Base-by-base conservation (phyloP, 92 coral and sea anemone species). In the Hydrozoanthus gracilis region DNA sequence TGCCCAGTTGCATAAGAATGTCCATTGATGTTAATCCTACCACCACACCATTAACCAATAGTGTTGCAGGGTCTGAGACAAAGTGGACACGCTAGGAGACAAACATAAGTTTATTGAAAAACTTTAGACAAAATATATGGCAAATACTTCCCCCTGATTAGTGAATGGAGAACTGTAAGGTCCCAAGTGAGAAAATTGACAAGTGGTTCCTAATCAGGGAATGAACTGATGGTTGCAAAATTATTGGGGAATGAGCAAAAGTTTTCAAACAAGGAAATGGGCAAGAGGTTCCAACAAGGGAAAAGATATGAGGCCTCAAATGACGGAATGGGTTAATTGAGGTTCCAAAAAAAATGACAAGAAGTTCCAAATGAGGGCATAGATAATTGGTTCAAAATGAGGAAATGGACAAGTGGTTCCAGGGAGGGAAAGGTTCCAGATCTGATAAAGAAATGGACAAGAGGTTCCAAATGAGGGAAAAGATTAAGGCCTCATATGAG, bases 41-140 rank as follows among this genome's bases (percentile, higher is more conserved):
- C 10, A 91, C 90, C 61, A 93, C 96, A 51, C 93, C 93, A 83
- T 94, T 94, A 10, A 97, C 94, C 51, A 95, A 51, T 46, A 97
- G 84, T 12, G 99, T 95, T 49, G 97, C 95, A 14, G 99, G 99
- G 83, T 97, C 98, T n/a, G 98, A 93, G 71, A 95, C 94, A 88
- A 95, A 95, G 82, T 94, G 94, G 72, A 94, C 90, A 49, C 93
- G 89, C 98, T 94, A 82, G 8, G 62, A 73, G 79, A 78, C 71
- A 78, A 6, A 84, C 58, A 15, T 45, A 3, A 2, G 61, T 89
- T 51, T 16, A 62, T 10, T 3, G 2, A 69, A 55, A 12, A 58
- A 14, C 15, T n/a, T 12, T 20, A 27, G 39, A 27, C 39, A 27
- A 27, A 27, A 27, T 27, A 0, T 27, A 27, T 27, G 39, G 2